Base-by-base conservation (phyloP, 2,113 vertebrate species). In the Gallinago undulata region DNA sequence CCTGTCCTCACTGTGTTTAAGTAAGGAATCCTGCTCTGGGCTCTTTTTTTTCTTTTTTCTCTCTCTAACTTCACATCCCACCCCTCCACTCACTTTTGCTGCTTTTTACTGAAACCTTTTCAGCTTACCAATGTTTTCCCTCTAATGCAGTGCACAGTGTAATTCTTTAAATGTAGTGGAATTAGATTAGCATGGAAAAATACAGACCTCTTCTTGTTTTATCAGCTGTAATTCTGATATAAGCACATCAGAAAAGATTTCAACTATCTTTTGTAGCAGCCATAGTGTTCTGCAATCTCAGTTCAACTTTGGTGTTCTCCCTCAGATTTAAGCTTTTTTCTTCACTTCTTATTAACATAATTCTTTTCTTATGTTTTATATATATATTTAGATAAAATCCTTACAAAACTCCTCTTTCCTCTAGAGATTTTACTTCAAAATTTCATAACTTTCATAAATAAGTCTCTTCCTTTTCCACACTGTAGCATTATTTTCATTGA, bases 61-160 rank as follows among this genome's bases (percentile, higher is more conserved):
- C 59, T 50, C 14, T 60, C 22, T 70, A 53, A 19, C 41, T 64
- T 60, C 59, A 53, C 24, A 59, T 4, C 5, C 5, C n/a, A 51
- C 7, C 31, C 19, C 6, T 69, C 37, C 35, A 47, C 45, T 68
- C 35, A 28, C 18, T 76, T 73, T 72, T 4, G 2, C 10, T 70
- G 31, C 4, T 74, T 82, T 55, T 91, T 73, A 25, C 48, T 84
- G 76, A 89, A 89, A 59, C 3, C 8, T 35, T 81, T 75, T 21
- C 43, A 87, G 24, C 6, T 89, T 78, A 68, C 77, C 63, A 66
- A 6, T 48, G 48, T 47, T 35, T 83, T 48, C 30, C 9, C n/a
- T 59, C 19, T 39, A 69, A 74, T 0, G 0, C 2, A 64, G 10
- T 39, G 5, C 56, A 24, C 21, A 35, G 6, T 21, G 6, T 55